Base-by-base conservation (phyloP, 2,113 vertebrate species). In the Chrysemys picta region DNA sequence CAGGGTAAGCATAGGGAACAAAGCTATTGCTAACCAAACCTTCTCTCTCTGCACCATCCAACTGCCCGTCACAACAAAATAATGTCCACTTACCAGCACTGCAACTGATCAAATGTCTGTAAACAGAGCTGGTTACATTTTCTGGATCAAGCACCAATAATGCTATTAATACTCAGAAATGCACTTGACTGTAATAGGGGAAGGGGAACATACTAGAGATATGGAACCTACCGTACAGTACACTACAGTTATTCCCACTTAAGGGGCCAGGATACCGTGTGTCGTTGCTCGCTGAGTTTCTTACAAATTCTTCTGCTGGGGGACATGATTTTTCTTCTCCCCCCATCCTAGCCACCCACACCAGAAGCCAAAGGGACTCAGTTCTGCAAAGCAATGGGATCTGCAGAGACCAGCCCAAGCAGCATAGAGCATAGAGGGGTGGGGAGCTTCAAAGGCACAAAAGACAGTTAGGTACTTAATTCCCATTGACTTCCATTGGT, bases 101-200 rank as follows among this genome's bases (percentile, higher is more conserved):
- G 81, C 24, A 69, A 79, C 96, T 91, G 69, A 85, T 82, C 69
- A 95, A 89, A 89, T 62, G 80, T 82, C 83, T 62, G 88, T 89
- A 89, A 89, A 90, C 6, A 45, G 59, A 94, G 87, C 7, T 84
- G 27, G 72, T 86, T 75, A 38, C 35, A 79, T 94, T 93, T 95
- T 87, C 87, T 62, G 85, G 54, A 69, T 90, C 62, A n/a, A 0
- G 16, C 93, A 31, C 85, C 59, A 89, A 92, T 75, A 72, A 81
- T 35, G 35, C 83, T 2, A 80, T 29, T 88, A 85, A 85, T 29
- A 50, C 78, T 86, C 50, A 62, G 79, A 81, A 19, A 59, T 87
- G 16, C 17, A 50, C 49, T 5, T 47, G 69, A 54, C 82, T 45
- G 42, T 14, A 47, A 45, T 84, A 14, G 91, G 42, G 54, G 79